Conservation (phyloP, 2,888 invertebrate genomes). For the Polydrusus tereticollis region DNA sequence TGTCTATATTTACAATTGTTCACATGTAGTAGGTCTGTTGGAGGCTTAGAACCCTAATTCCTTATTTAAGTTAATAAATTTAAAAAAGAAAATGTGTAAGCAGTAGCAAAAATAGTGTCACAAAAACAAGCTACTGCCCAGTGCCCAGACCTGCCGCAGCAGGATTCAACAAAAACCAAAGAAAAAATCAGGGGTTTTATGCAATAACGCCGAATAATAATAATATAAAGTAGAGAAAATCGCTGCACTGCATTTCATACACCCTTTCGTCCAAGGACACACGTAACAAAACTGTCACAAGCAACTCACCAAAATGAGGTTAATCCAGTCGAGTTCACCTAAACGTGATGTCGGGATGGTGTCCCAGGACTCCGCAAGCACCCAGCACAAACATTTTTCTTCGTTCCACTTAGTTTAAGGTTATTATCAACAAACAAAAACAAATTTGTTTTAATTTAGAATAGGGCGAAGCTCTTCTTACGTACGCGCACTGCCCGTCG, state of each 20-base stretch:
- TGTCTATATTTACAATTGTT: no score
- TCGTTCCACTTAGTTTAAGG: slow-evolving; percentile 61
- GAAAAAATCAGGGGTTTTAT: background rate
- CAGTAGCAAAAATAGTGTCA: slow-evolving; percentile 34
- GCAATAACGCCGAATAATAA: background rate
- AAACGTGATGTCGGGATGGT: slow-evolving; percentile 48
- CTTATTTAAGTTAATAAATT: background rate
- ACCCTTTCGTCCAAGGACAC: slow-evolving; percentile 61
- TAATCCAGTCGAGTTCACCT: slow-evolving; percentile 57
- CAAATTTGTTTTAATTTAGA: slow-evolving; percentile 60
- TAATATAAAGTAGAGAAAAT: slow-evolving; percentile 1
- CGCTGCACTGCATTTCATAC: slow-evolving; percentile 49
- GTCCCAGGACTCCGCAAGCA: slow-evolving; percentile 50
- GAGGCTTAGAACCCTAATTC: no score
- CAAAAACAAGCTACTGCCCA: slow-evolving; percentile 19
- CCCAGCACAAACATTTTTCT: slow-evolving; percentile 55
- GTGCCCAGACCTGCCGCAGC: slow-evolving; percentile 9
- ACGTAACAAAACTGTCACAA: slow-evolving; percentile 59
- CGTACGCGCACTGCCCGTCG: slow-evolving; percentile 62
- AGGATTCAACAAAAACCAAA: background rate
- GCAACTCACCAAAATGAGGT: slow-evolving; percentile 62
- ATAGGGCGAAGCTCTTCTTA: slow-evolving; percentile 60
- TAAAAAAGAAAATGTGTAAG: background rate
- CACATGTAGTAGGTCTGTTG: no score
- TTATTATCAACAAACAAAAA: slow-evolving; percentile 64